Conservation (phyloP, 92 coral and sea anemone genomes). For the Phenganax subtilis region DNA sequence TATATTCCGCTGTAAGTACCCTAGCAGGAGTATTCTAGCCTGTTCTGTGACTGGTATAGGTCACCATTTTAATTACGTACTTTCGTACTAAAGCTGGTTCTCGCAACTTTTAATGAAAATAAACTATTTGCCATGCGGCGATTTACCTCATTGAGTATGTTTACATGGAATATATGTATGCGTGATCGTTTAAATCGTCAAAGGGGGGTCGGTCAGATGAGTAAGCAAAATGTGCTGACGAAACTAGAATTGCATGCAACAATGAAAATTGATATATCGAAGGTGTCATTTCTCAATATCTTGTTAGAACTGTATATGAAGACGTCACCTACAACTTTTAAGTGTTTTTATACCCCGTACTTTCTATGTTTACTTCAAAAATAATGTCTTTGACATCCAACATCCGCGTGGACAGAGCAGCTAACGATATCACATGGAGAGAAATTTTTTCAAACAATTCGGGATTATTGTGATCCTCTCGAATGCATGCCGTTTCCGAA, state of each 20-base stretch:
- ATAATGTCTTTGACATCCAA: neutral
- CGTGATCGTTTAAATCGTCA: conserved; percentile 14
- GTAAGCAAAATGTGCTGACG: neutral
- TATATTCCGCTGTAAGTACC: neutral
- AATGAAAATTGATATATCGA: neutral
- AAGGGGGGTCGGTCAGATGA: conserved; percentile 20
- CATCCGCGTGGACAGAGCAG: neutral
- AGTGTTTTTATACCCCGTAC: neutral
- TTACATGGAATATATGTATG: neutral
- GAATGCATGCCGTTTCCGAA: conserved; percentile 6
- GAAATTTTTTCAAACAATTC: neutral
- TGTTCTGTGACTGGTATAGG: neutral
- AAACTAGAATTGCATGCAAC: neutral
- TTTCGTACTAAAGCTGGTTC: neutral
- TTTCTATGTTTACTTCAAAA: conserved; percentile 1
- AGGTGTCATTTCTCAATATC: conserved; percentile 16
- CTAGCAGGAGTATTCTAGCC: conserved; percentile 5
- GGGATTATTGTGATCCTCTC: neutral
- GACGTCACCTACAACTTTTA: neutral
- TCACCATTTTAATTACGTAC: neutral
- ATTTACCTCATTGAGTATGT: conserved; percentile 15
- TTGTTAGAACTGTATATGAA: neutral
- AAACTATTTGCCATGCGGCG: conserved; percentile 17
- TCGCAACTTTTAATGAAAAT: conserved; percentile 18
- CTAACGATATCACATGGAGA: conserved; percentile 3